Conservation (phyloP, 64 coral and sea anemone species). For the Acropora tenuis region DNA sequence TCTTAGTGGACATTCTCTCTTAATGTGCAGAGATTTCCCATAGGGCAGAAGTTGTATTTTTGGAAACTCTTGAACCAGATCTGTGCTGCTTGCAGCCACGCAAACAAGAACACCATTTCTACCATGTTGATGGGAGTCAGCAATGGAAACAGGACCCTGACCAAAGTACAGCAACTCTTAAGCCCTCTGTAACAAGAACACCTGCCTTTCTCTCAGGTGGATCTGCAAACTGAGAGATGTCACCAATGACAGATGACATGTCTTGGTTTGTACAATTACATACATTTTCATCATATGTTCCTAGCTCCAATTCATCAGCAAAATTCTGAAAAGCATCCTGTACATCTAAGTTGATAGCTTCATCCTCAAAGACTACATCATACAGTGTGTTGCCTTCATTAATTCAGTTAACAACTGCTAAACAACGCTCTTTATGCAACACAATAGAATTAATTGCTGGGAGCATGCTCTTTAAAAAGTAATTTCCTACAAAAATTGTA, state of each 20-base stretch:
- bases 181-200: slow-evolving; percentile 3
- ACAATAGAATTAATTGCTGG: neutral
- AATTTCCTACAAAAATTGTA: neutral
- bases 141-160: neutral
- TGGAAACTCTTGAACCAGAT: slow-evolving; percentile 10
- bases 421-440: neutral
- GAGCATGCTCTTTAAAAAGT: slow-evolving; percentile 1
- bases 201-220: neutral
- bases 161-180: neutral
- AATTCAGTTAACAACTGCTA: neutral
- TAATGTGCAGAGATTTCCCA: neutral
- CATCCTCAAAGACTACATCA: neutral
- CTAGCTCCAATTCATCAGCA: neutral
- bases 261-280: neutral
- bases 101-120: slow-evolving; percentile 16
- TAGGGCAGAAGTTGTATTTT: slow-evolving; percentile 5
- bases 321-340: too few species aligned
- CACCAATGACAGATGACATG: neutral
- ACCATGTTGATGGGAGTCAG: slow-evolving; percentile 15
- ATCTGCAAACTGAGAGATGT: neutral
- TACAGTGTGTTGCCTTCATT: slow-evolving; percentile 1
- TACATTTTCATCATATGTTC: neutral
- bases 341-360: neutral
- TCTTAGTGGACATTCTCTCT: too few species aligned
- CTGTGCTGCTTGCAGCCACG: slow-evolving; percentile 12